Evolutionary conservation across 2,797 vertebrate genomes (phyloP), one percentile per base, ranked within the genome.

Genomic region (Gobionotothen gibberifrons): DNA sequence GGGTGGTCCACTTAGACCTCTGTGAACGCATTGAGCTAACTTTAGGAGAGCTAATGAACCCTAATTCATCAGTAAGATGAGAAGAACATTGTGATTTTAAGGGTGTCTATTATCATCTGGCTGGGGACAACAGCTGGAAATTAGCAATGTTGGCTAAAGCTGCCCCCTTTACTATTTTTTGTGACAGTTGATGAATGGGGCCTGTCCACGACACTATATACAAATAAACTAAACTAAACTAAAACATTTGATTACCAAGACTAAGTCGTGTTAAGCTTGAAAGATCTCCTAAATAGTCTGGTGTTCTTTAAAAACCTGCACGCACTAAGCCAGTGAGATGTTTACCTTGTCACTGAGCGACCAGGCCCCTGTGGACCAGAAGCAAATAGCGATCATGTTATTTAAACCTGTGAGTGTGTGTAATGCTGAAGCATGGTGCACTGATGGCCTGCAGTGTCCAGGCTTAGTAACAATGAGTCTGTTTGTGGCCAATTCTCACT

Each of bases 401-500:
- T 86, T 74, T 64, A 79, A 74, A 73, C 63, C 54, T 75, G 74
- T n/a, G 63, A 54, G 54, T 67, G 59, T 47, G 65, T 69, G 47
- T 32, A 55, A 14, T 40, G 48, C 62, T 14, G 52, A 16, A 40
- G 59, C 55, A 69, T 71, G 83, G 62, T 9, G 2, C 48, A 56
- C 71, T 47, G 76, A 75, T 79, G 78, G 74, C 58, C 79, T 74
- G 3, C 81, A 72, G 78, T 81, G 75, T 86, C 78, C 87, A 64
- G 57, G 54, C 67, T 64, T 2, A 3, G 55, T 61, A 87, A 92
- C 89, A 93, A 86, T 74, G 80, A 62, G 29, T 66, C 68, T 85
- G 87, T 72, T 85, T 93, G 91, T 91, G 76, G 74, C 86, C 79
- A 80, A 52, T 72, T 78, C 79, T 85, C 87, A 85, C 76, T 88